Conservation (phyloP, 2,888 invertebrate genomes). For the Acanthosepion lycidas region DNA sequence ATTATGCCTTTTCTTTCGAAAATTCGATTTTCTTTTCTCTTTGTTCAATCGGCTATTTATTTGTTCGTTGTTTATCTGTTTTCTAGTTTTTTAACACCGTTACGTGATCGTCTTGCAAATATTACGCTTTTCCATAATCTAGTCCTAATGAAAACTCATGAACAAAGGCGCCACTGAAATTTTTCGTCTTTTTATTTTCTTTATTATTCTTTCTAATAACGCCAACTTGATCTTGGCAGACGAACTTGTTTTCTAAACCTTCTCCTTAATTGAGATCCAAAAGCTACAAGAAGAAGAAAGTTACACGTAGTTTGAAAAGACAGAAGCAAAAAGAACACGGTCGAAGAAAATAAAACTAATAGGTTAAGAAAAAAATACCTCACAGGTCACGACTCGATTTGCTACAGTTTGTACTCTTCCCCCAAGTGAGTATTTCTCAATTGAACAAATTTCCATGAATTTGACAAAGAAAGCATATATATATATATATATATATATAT, state of each 20-base stretch:
- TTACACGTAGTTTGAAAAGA: not conserved
- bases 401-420: no score
- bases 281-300: slow-evolving; percentile 3
- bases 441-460: no score
- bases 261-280: not conserved
- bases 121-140: not conserved
- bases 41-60: not conserved
- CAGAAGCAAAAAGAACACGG: not conserved
- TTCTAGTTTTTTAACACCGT: not conserved
- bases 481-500: no score
- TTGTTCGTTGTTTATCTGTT: not conserved
- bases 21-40: not conserved
- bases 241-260: not conserved
- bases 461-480: no score
- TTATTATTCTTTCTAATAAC: no score
- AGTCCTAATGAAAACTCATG: not conserved
- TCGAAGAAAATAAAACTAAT: not conserved
- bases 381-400: no score
- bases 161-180: not conserved
- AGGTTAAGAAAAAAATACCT: not conserved
- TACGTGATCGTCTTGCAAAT: not conserved
- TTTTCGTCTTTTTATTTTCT: not conserved
- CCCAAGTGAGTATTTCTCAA: no score
- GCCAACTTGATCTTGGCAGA: not conserved
- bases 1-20: not conserved